These are phyloP conservation scores for Nemopilema nomurai DNA, from an alignment of 30 jellyfish, hydroid and myxozoan species.

Conservation along the genomic window DNA sequence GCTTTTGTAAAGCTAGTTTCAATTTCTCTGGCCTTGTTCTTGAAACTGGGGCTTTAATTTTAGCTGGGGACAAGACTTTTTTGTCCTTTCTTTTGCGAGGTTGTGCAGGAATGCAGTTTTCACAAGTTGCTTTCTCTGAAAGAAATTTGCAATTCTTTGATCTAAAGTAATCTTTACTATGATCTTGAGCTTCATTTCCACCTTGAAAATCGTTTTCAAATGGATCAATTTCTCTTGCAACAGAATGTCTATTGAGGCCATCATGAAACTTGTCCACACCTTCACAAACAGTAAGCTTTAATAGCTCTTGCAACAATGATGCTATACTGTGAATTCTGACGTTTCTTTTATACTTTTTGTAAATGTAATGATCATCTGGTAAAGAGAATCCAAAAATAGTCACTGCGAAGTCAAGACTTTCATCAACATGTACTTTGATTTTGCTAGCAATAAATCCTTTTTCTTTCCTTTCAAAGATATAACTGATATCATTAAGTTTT, in stretches of 20 bases:
- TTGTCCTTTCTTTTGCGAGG: too few relatives aligned
- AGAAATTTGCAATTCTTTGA: conserved; percentile 55
- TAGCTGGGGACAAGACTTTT: too few relatives aligned
- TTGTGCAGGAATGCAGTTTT: too few relatives aligned
- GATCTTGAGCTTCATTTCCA: conserved; percentile 40
- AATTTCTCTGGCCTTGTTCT: conserved; percentile 45
- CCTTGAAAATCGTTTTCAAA: conserved; percentile 33
- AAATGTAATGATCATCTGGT: conserved; percentile 60
- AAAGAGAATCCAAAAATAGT: conserved; percentile 56
- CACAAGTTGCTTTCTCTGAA: too few relatives aligned
- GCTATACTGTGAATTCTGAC: conserved; percentile 50
- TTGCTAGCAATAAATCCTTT: conserved; percentile 58
- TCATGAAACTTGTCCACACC: conserved; percentile 51
- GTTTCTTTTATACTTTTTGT: conserved; percentile 48
- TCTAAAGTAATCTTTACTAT: conserved; percentile 50
- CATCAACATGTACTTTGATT: conserved; percentile 52
- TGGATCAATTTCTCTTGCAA: conserved; percentile 62
- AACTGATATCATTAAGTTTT: conserved; percentile 42
- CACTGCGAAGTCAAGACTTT: conserved; percentile 60
- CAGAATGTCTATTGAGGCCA: conserved; percentile 65
- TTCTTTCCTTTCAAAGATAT: conserved; percentile 45
- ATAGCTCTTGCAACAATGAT: conserved; percentile 42
- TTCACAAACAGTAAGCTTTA: conserved; percentile 49
- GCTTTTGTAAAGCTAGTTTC: conserved; percentile 54
- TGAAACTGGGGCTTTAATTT: conserved; percentile 46